Evolutionary conservation across 35 echinoderm and acorn worm species (phyloP).

Genomic region (Heliocidaris erythrogramma): DNA sequence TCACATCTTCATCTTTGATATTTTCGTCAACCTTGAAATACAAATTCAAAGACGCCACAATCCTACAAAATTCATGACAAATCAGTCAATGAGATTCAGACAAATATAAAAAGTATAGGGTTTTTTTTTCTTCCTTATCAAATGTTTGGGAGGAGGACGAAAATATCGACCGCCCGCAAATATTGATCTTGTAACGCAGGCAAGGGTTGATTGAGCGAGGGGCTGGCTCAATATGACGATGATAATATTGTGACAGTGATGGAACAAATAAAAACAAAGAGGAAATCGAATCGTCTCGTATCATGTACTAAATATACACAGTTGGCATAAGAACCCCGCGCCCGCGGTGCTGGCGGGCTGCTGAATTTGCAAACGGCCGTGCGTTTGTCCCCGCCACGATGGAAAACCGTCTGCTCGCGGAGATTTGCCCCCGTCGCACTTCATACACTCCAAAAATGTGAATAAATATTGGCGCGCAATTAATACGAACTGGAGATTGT

Average conservation of each 20-base stretch:
- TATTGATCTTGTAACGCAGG: constrained; percentile 46
- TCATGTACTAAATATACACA: constrained; percentile 54
- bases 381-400: constrained; percentile 12
- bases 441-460: constrained; percentile 44
- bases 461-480: constrained; percentile 53
- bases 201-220: background rate
- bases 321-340: constrained; percentile 42
- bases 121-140: background rate
- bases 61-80: background rate
- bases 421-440: constrained; percentile 8
- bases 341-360: constrained; percentile 22
- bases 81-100: background rate
- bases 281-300: constrained; percentile 36
- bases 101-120: background rate
- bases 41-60: background rate
- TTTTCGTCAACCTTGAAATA: background rate
- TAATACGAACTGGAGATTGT: constrained; percentile 20
- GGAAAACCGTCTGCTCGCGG: background rate
- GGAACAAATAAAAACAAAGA: constrained; percentile 40
- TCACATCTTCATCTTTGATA: background rate
- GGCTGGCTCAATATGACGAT: constrained; percentile 43
- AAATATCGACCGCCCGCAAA: constrained; percentile 33
- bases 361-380: constrained; percentile 20
- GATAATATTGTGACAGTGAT: constrained; percentile 55
- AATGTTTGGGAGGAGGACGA: background rate